A percentile compares a stretch with the other conserved stretches of the same genome.
phyloP scores from a whole-genome alignment of 92 coral and sea anemone genomes.

The Zoanthus sansibaricus region DNA sequence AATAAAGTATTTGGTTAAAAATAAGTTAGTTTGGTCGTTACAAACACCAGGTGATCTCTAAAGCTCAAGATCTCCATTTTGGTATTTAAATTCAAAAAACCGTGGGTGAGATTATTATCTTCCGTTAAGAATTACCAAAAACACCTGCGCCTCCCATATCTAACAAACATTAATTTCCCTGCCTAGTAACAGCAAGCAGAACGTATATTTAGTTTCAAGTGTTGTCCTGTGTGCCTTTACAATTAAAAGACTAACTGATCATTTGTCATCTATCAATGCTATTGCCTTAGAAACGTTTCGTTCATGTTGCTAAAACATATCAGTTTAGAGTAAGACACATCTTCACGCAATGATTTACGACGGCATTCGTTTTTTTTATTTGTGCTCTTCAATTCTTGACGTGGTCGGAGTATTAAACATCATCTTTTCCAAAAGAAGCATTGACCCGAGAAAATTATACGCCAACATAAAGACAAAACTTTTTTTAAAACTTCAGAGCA shows the following conservation, averaged over 20 bases:
- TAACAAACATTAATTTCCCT: conserved; percentile 15
- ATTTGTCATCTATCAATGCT: background rate
- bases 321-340: too few species aligned
- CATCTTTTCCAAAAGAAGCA: too few species aligned
- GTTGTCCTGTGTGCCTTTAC: background rate
- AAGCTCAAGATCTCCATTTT: background rate
- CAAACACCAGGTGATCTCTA: conserved; percentile 19
- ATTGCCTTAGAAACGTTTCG: conserved; percentile 5
- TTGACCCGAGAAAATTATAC: too few species aligned
- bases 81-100: conserved; percentile 40
- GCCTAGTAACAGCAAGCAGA: conserved; percentile 20
- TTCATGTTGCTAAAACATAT: background rate
- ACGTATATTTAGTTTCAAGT: background rate
- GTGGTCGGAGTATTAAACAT: too few species aligned
- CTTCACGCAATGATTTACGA: too few species aligned
- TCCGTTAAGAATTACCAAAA: background rate
- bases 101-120: conserved; percentile 40
- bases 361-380: too few species aligned
- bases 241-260: conserved; percentile 3
- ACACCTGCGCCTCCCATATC: conserved; percentile 20
- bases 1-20: background rate
- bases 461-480: too few species aligned
- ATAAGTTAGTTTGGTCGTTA: conserved; percentile 7
- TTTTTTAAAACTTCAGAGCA: too few species aligned
- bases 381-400: too few species aligned